These are phyloP conservation scores for Corynorhinus townsendii DNA, from an alignment of 2,113 vertebrate species.

Conservation along the genomic window DNA sequence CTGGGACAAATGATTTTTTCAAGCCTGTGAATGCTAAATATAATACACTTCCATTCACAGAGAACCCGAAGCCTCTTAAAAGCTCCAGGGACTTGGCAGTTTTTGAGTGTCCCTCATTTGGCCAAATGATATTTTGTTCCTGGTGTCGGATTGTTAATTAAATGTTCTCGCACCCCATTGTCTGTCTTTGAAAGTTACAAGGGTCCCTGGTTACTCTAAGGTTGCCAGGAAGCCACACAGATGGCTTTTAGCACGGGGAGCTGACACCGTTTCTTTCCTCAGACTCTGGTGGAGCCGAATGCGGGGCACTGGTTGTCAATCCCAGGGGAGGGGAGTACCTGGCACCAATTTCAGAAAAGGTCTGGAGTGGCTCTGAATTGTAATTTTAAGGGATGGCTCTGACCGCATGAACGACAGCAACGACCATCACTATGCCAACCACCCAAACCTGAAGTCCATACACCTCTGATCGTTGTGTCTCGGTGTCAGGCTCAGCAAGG, in stretches of 20 bases:
- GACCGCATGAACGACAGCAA: not conserved
- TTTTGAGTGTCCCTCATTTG: not conserved
- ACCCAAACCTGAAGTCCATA: not conserved
- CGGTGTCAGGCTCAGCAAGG: not conserved
- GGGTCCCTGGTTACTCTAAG: not conserved
- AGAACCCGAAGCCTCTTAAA: not conserved
- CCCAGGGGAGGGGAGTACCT: not conserved
- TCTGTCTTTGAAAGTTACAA: not conserved
- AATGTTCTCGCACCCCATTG: not conserved
- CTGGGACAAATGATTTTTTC: not conserved
- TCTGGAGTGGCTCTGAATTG: constrained; percentile 15
- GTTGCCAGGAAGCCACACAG: no score
- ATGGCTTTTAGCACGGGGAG: not conserved
- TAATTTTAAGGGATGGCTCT: not conserved
- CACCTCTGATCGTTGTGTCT: not conserved
- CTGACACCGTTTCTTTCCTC: not conserved
- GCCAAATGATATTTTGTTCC: not conserved
- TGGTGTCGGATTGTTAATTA: not conserved
- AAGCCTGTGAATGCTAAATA: not conserved
- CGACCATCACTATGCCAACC: not conserved
- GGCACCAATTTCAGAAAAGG: not conserved
- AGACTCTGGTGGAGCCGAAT: not conserved
- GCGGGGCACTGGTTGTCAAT: not conserved
- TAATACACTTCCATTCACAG: not conserved
- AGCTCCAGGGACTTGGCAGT: not conserved